A percentile compares a stretch with the other conserved stretches of the same genome.
phyloP scores from a whole-genome alignment of 1,140 invertebrate species.

The Calephelis virginiensis region DNA sequence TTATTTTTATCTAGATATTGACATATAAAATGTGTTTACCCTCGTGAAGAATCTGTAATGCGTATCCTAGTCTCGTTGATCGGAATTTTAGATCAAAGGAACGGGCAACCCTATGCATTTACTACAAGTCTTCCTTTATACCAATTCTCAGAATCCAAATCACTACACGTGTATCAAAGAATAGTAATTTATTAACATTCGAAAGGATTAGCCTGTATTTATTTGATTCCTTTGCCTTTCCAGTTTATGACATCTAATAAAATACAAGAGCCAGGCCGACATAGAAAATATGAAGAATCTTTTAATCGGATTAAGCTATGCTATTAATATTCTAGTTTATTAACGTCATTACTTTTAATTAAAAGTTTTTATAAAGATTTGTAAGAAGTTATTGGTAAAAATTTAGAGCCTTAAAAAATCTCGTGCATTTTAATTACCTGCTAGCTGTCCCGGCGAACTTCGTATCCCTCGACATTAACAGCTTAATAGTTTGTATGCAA shows the following conservation, averaged over 20 bases:
- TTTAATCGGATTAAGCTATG: constrained; percentile 40
- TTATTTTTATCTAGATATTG: too few relatives aligned
- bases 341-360: constrained; percentile 2
- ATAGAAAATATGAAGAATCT: constrained; percentile 26
- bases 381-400: constrained; percentile 1
- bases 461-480: too few relatives aligned
- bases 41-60: too few relatives aligned
- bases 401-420: background rate
- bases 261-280: constrained; percentile 26
- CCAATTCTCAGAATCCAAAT: constrained; percentile 15
- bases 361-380: constrained; percentile 1
- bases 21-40: too few relatives aligned
- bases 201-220: background rate
- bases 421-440: background rate
- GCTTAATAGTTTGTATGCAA: too few relatives aligned
- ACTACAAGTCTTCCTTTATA: constrained; percentile 6
- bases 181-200: constrained; percentile 20
- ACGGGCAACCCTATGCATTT: background rate
- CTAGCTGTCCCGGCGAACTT: too few relatives aligned
- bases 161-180: constrained; percentile 7
- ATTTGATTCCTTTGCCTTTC: constrained; percentile 14
- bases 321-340: constrained; percentile 2
- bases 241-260: constrained; percentile 46
- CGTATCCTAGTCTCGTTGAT: too few relatives aligned
- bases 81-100: too few relatives aligned